Percentiles rank a stretch among this genome's conserved stretches.
Conservation (phyloP, 2,797 vertebrate genomes). For the Ctenopoma kingsleyae region DNA sequence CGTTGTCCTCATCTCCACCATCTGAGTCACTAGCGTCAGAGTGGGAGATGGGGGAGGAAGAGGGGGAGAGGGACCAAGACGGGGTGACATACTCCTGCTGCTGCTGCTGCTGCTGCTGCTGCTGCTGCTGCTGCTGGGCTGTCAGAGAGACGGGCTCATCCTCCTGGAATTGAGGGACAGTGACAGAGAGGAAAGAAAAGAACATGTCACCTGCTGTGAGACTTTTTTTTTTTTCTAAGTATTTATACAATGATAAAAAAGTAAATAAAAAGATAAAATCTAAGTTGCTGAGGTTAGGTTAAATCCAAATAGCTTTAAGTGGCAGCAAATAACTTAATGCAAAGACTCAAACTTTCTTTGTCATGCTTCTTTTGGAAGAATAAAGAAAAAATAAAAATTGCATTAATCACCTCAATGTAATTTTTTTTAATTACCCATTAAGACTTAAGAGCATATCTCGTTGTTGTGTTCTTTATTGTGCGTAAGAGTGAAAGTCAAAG, state of each 20-base stretch:
- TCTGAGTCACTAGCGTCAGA: constrained; percentile 85
- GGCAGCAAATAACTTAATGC: background rate
- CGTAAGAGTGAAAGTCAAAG: background rate
- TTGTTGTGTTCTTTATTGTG: background rate
- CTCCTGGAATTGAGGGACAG: constrained; percentile 63
- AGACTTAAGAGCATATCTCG: background rate
- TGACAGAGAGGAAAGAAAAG: constrained; percentile 4
- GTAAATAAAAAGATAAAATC: background rate
- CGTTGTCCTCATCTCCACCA: constrained; percentile 67
- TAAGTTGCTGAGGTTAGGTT: background rate
- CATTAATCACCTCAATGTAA: background rate
- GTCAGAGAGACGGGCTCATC: constrained; percentile 70
- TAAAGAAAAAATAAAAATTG: background rate
- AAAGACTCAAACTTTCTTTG: background rate
- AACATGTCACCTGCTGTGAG: background rate
- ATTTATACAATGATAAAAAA: constrained; percentile 1
- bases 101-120: constrained; percentile 59
- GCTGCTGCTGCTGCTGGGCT: constrained; percentile 51
- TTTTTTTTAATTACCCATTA: background rate
- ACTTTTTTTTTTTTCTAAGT: background rate
- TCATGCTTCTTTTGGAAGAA: background rate
- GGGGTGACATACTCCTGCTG: constrained; percentile 84
- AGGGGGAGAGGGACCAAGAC: constrained; percentile 87
- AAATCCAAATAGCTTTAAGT: background rate
- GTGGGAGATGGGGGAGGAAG: constrained; percentile 85